Evolutionary conservation across 2,888 invertebrate genomes (phyloP), one percentile per base, ranked within the genome.

Genomic region (Margaritifera margaritifera): DNA sequence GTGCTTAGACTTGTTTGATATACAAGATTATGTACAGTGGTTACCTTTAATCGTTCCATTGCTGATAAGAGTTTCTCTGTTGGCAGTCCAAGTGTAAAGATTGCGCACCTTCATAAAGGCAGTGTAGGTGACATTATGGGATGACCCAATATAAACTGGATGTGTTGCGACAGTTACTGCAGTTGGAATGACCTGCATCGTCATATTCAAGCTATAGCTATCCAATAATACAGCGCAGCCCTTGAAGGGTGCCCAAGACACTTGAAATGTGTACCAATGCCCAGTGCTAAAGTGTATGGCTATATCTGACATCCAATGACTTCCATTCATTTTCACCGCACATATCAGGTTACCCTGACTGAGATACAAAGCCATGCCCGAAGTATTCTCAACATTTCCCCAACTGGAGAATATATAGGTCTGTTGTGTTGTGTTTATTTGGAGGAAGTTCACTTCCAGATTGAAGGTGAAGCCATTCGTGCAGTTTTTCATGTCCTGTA

Each of bases 351-450:
- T 71, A 4, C 71, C 73, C 53, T 77, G 66, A 27, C 73, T 78
- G 11, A 80, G 60, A 55, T 80, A 81, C 8, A 83, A 55, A 2
- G 81, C 79, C 25, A 83, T 65, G 5, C 84, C 84, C 24, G 72
- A 75, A 25, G 67, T 59, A 18, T 69, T 61, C 4, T 68, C 61
- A 4, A 69, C 62, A 51, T 83, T 81, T 4, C 80, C 84, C 19
- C 83, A 83, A 57, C 79, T 82, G 0, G 84, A 83, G 0, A 84
- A 50, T 22, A 84, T 73, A 62, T 78, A 84, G 11, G 76, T 77
- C 64, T 82, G 82, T 42, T 81, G 67, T 6, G 68, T 56, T 6
- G 63, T 31, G 54, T 72, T 73, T 15, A 82, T 64, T 18, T 74
- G 69, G 4, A 64, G 71, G 61, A 82, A 79, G 61, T 74, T 71